Conservation (phyloP, 2,797 vertebrate species). For the Meriones psammophilus region DNA sequence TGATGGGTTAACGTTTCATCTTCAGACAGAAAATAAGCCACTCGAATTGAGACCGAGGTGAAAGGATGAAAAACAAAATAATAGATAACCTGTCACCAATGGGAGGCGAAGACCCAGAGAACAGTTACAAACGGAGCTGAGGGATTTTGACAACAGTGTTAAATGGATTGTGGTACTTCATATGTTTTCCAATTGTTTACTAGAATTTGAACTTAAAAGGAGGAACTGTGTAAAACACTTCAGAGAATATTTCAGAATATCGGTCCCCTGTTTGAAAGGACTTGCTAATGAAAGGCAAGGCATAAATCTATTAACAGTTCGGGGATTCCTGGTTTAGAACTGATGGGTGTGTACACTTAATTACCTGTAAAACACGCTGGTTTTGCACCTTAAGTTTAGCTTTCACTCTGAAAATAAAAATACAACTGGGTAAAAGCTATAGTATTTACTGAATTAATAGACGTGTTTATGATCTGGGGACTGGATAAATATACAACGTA, state of each 20-base stretch:
- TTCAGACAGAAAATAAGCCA: constrained; percentile 70
- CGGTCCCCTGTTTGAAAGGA: constrained; percentile 48
- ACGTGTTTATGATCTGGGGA: neutral
- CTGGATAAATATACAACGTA: neutral
- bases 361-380: neutral
- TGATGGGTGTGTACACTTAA: neutral
- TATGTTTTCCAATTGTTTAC: constrained; percentile 78
- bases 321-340: neutral
- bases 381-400: neutral
- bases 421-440: neutral
- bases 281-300: constrained; percentile 24
- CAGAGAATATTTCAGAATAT: constrained; percentile 61
- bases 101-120: constrained; percentile 63
- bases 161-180: constrained; percentile 57
- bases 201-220: constrained; percentile 42
- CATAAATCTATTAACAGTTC: neutral
- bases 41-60: neutral
- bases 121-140: constrained; percentile 53
- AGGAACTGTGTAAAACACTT: neutral
- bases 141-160: constrained; percentile 78
- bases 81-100: constrained; percentile 46
- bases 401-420: constrained; percentile 19
- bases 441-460: constrained; percentile 36
- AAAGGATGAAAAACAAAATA: constrained; percentile 63
- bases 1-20: constrained; percentile 66